phyloP scores from a whole-genome alignment of 2,797 vertebrate species.

The Cetoscarus ocellatus region DNA sequence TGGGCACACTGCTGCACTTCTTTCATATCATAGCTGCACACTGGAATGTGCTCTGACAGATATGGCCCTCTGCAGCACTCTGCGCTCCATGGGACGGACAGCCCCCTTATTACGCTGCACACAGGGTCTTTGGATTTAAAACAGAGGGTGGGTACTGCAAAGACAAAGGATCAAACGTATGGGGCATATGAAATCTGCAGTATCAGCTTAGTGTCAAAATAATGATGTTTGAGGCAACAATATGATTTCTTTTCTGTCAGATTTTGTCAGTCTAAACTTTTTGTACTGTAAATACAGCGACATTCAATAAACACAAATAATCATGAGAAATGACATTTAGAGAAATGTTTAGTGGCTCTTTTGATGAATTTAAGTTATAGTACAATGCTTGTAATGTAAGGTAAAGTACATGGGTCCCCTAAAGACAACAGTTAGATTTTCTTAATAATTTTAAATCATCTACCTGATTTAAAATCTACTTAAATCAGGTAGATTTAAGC shows the following conservation, averaged over 20 bases:
- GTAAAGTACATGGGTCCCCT: no score
- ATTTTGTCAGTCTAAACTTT: neutral
- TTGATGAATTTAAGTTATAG: no score
- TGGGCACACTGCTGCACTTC: conserved; percentile 67
- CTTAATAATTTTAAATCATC: no score
- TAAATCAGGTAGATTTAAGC: no score
- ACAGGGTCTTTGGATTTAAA: conserved; percentile 66
- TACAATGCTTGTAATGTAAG: no score
- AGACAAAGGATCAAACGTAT: conserved; percentile 78
- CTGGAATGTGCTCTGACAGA: conserved; percentile 83
- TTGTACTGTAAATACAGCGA: no score
- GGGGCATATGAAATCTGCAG: conserved; percentile 54
- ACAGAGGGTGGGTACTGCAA: conserved; percentile 67
- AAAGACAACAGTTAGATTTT: no score
- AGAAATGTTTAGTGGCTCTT: no score
- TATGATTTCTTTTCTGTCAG: conserved; percentile 34
- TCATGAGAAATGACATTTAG: no score
- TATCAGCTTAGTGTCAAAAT: conserved; percentile 69
- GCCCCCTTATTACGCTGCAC: conserved; percentile 53
- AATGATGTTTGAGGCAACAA: conserved; percentile 43
- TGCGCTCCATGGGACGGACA: conserved; percentile 65
- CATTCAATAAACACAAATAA: no score
- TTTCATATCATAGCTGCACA: conserved; percentile 76
- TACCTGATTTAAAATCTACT: no score
- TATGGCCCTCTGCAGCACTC: conserved; percentile 69